Percentiles rank a stretch among this genome's conserved stretches.
Evolutionary conservation across 2,888 invertebrate species (phyloP).

Genomic region (Cepaea hortensis): DNA sequence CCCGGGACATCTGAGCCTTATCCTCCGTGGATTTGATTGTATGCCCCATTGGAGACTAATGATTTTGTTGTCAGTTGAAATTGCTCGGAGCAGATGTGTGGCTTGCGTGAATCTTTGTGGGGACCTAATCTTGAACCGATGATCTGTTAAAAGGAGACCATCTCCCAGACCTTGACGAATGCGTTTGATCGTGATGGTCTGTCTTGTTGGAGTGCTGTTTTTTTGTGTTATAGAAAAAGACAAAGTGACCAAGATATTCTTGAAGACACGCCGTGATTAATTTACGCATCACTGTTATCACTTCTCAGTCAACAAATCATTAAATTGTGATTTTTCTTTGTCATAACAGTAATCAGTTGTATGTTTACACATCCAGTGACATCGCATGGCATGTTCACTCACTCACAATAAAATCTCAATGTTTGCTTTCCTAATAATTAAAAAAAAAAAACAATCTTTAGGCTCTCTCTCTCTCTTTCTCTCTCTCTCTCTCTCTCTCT

Average conservation of each 20-base stretch:
- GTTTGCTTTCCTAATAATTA: too few species aligned
- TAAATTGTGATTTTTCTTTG: neutral
- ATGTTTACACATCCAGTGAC: too few species aligned
- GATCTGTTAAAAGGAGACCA: conserved; percentile 92
- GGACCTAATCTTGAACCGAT: conserved; percentile 91
- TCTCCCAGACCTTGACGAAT: conserved; percentile 94
- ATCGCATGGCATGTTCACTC: too few species aligned
- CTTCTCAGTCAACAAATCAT: neutral
- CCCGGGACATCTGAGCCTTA: conserved; percentile 89
- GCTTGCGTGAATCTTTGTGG: conserved; percentile 97
- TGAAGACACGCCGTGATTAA: conserved; percentile 97
- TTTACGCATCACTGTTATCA: neutral
- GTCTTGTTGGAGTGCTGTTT: conserved; percentile 97
- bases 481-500: too few species aligned
- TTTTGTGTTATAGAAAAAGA: conserved; percentile 87
- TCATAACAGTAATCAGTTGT: neutral
- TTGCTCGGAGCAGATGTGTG: conserved; percentile 81
- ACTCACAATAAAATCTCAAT: too few species aligned
- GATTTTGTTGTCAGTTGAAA: conserved; percentile 99
- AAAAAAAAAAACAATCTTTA: too few species aligned
- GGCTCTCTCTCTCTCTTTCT: too few species aligned
- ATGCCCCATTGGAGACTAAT: conserved; percentile 89
- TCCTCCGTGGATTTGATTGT: conserved; percentile 96
- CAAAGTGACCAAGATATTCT: conserved; percentile 89
- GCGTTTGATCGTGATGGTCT: conserved; percentile 97